These are phyloP conservation scores for Gymnobelideus leadbeateri DNA, from an alignment of 2,113 vertebrate species.

Conservation along the genomic window DNA sequence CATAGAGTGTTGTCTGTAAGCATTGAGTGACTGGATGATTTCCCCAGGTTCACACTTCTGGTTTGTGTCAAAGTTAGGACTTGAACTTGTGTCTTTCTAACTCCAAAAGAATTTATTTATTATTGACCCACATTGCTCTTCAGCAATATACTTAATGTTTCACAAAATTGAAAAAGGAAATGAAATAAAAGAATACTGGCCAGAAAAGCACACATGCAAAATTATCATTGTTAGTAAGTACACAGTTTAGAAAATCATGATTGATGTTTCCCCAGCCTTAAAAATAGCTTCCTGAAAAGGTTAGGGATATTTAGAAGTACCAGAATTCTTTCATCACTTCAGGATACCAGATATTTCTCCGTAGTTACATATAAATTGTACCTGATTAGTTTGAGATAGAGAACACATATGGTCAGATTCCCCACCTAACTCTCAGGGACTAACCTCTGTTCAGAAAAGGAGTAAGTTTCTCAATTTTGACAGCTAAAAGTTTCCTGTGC, in stretches of 20 bases:
- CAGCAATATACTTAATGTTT: background rate
- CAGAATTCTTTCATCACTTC: background rate
- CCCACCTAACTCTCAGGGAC: background rate
- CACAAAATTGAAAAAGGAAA: background rate
- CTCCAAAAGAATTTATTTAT: background rate
- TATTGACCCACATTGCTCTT: background rate
- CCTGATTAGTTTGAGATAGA: background rate
- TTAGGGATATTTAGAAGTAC: constrained; percentile 16
- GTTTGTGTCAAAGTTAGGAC: background rate
- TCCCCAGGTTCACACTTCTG: background rate
- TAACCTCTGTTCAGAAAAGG: constrained; percentile 14
- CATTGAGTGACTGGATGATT: background rate
- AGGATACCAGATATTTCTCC: constrained; percentile 23
- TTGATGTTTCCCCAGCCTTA: background rate
- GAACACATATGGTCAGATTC: background rate
- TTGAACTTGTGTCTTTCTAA: background rate
- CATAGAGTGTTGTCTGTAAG: background rate
- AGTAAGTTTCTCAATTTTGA: background rate
- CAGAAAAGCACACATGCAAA: background rate
- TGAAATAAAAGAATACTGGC: background rate
- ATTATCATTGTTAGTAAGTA: background rate
- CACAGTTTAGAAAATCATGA: constrained; percentile 17
- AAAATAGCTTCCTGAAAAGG: constrained; percentile 7
- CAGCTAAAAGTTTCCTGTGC: background rate
- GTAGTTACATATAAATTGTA: background rate